Evolutionary conservation across 2,888 invertebrate species (phyloP).

Genomic region (Octodonta nipae): DNA sequence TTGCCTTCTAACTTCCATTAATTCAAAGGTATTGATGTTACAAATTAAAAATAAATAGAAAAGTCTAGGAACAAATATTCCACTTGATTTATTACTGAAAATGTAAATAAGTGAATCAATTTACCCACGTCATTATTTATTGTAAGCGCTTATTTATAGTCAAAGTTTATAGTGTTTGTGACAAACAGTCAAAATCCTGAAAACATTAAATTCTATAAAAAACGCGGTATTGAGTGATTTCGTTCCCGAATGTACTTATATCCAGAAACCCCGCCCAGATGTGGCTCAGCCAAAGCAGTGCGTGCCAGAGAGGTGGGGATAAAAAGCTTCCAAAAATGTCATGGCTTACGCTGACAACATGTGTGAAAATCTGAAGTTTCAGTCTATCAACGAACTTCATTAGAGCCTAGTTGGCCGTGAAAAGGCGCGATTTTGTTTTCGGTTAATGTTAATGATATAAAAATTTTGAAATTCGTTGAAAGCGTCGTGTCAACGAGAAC

Average conservation of each 20-base stretch:
- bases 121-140: too few relatives aligned
- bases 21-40: too few relatives aligned
- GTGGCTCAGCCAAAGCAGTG: conserved; percentile 1
- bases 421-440: conserved; percentile 16
- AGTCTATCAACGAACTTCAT: conserved; percentile 32
- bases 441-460: conserved; percentile 14
- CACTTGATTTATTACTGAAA: too few relatives aligned
- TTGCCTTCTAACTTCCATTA: too few relatives aligned
- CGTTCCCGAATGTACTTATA: neutral
- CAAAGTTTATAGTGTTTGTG: too few relatives aligned
- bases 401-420: conserved; percentile 24
- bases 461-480: conserved; percentile 16
- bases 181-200: too few relatives aligned
- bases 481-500: conserved; percentile 24
- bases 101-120: too few relatives aligned
- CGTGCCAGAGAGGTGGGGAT: conserved; percentile 14
- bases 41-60: too few relatives aligned
- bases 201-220: too few relatives aligned
- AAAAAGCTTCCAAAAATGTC: conserved; percentile 17
- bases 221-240: too few relatives aligned
- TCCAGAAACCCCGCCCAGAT: conserved; percentile 1
- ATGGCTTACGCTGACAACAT: conserved; percentile 31
- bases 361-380: conserved; percentile 32
- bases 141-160: too few relatives aligned
- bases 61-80: too few relatives aligned